These are phyloP conservation scores for Grantiella picta DNA, from an alignment of 2,113 vertebrate genomes.

Conservation along the genomic window DNA sequence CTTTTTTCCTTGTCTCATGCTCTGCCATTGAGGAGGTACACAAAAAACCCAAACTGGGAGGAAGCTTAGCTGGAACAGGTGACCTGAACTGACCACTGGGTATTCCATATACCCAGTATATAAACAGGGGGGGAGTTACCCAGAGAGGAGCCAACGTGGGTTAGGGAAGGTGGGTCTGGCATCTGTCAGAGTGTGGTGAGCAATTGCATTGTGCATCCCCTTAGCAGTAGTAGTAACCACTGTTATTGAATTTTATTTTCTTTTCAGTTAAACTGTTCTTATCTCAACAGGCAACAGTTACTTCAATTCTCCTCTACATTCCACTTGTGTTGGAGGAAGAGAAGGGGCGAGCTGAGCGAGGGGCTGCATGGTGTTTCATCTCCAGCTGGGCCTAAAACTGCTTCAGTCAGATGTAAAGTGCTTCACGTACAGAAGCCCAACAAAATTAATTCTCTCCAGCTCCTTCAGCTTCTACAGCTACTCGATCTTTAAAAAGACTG, in stretches of 20 bases:
- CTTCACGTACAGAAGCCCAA: background rate
- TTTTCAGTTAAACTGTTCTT: background rate
- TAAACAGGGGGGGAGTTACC: background rate
- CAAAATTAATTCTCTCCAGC: background rate
- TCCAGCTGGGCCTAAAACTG: background rate
- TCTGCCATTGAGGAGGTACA: background rate
- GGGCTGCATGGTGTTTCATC: fast-evolving
- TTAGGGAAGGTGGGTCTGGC: background rate
- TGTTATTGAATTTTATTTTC: background rate
- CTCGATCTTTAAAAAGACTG: background rate
- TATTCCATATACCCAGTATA: background rate
- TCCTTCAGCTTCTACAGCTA: background rate
- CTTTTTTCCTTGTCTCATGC: background rate
- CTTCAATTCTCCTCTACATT: background rate
- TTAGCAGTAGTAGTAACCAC: no score
- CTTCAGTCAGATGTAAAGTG: background rate
- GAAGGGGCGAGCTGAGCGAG: fast-evolving
- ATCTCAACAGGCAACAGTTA: background rate
- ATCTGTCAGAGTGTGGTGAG: background rate
- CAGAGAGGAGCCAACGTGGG: background rate
- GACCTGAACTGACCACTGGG: background rate
- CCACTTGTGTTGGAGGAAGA: background rate
- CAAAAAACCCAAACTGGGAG: background rate
- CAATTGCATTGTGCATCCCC: background rate
- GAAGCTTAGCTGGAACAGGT: background rate